A percentile compares a stretch with the other conserved stretches of the same genome.
Evolutionary conservation across 2,888 invertebrate genomes (phyloP).

Genomic region (Fragum fragum): DNA sequence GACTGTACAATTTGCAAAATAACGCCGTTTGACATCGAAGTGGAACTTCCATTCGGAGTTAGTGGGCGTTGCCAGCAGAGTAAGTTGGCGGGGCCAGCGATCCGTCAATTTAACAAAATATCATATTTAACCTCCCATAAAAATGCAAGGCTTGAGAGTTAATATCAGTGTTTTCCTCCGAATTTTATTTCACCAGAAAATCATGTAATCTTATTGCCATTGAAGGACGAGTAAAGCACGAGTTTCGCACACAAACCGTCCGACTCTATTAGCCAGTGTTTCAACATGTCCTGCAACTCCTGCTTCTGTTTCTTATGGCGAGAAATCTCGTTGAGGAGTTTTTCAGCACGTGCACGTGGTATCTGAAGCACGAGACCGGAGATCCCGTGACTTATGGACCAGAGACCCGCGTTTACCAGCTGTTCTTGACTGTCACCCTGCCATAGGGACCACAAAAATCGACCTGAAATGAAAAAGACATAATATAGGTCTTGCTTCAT

Average conservation of each 20-base stretch:
- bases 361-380: constrained; percentile 70
- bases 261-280: constrained; percentile 67
- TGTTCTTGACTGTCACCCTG: constrained; percentile 64
- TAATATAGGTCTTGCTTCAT: too few relatives aligned
- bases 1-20: too few relatives aligned
- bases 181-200: too few relatives aligned
- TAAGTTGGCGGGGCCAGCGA: too few relatives aligned
- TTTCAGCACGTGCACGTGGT: constrained; percentile 63
- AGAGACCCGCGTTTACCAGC: constrained; percentile 66
- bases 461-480: constrained; percentile 61
- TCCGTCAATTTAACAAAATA: too few relatives aligned
- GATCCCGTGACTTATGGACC: constrained; percentile 68
- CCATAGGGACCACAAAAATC: constrained; percentile 72
- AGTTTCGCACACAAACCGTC: constrained; percentile 70
- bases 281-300: constrained; percentile 63
- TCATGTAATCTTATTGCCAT: constrained; percentile 34
- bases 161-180: too few relatives aligned
- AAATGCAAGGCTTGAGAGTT: too few relatives aligned
- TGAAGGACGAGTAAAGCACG: constrained; percentile 61
- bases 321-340: constrained; percentile 56
- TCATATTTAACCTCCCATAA: too few relatives aligned
- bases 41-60: too few relatives aligned
- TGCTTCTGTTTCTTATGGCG: constrained; percentile 61
- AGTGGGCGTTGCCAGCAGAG: too few relatives aligned
- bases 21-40: too few relatives aligned